Conservation (phyloP, 2,888 invertebrate species). For the Apodemia duryi region DNA sequence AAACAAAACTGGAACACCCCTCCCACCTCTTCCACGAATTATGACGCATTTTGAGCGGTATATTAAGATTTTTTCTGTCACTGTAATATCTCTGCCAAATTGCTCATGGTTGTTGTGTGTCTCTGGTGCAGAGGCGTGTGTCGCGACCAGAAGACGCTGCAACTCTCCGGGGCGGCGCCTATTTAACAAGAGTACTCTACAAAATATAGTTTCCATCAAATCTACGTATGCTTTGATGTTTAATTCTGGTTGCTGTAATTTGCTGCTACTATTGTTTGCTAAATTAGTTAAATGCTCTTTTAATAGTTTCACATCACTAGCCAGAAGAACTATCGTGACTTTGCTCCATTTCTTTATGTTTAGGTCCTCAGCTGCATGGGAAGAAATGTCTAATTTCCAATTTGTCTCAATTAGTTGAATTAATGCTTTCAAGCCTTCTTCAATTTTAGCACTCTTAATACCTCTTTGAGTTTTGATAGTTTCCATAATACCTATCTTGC, state of each 20-base stretch:
- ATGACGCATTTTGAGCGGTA: too few species aligned
- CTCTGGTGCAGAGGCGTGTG: too few species aligned
- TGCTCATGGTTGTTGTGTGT: too few species aligned
- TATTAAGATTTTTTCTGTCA: too few species aligned
- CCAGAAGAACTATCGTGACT: constrained; percentile 34
- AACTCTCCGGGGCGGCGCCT: not conserved
- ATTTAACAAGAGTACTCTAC: not conserved
- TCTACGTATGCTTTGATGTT: not conserved
- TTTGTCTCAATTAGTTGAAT: not conserved
- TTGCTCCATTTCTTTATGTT: constrained; percentile 37
- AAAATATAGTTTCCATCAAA: not conserved
- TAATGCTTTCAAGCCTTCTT: not conserved
- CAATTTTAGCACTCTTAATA: too few species aligned
- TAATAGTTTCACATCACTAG: constrained; percentile 33
- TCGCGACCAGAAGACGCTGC: not conserved
- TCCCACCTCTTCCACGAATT: too few species aligned
- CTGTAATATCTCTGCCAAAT: too few species aligned
- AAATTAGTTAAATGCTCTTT: constrained; percentile 28
- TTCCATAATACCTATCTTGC: not conserved
- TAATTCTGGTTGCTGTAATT: not conserved
- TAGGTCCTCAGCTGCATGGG: constrained; percentile 34
- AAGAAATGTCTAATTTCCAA: not conserved
- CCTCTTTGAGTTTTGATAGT: too few species aligned
- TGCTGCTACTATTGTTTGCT: constrained; percentile 15
- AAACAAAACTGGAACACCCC: too few species aligned